Evolutionary conservation across 2,113 vertebrate species (phyloP).

Genomic region (Limnothrissa miodon): DNA sequence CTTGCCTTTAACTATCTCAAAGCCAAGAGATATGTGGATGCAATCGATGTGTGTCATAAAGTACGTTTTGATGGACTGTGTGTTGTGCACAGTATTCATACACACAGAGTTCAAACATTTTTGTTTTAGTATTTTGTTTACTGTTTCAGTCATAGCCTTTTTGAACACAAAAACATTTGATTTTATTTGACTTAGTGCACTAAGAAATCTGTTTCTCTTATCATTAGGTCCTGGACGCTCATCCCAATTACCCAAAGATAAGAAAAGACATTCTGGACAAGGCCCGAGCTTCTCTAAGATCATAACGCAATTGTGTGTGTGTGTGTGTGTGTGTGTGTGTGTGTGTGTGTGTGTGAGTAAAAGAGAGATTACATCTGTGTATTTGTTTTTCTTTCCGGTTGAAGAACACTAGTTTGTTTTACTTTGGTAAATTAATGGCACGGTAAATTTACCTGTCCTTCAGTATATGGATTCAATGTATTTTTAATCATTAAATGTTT

Average conservation of each 20-base stretch:
- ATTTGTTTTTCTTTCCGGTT: background rate
- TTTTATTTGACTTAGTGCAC: background rate
- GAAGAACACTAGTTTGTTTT: background rate
- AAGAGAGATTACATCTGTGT: background rate
- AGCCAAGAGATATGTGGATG: constrained; percentile 91
- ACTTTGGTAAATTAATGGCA: background rate
- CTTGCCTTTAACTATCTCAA: constrained; percentile 98
- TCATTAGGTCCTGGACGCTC: constrained; percentile 83
- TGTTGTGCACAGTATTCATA: too few species aligned
- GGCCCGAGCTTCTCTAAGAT: constrained; percentile 83
- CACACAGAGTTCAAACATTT: too few species aligned
- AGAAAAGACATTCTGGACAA: constrained; percentile 97
- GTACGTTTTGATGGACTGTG: constrained; percentile 66
- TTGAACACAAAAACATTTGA: too few species aligned
- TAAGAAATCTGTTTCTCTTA: constrained; percentile 17
- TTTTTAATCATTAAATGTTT: constrained; percentile 11
- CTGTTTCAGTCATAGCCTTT: too few species aligned
- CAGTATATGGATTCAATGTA: background rate
- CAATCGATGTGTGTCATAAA: constrained; percentile 94
- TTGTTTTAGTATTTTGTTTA: too few species aligned
- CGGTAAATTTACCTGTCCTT: background rate
- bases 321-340: constrained; percentile 27
- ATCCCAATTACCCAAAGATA: constrained; percentile 94
- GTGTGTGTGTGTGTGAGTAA: constrained; percentile 8
- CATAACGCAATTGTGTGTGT: constrained; percentile 53